Evolutionary conservation across 2,113 vertebrate genomes (phyloP), one percentile per base, ranked within the genome.

Genomic region (Choloepus hoffmanni): DNA sequence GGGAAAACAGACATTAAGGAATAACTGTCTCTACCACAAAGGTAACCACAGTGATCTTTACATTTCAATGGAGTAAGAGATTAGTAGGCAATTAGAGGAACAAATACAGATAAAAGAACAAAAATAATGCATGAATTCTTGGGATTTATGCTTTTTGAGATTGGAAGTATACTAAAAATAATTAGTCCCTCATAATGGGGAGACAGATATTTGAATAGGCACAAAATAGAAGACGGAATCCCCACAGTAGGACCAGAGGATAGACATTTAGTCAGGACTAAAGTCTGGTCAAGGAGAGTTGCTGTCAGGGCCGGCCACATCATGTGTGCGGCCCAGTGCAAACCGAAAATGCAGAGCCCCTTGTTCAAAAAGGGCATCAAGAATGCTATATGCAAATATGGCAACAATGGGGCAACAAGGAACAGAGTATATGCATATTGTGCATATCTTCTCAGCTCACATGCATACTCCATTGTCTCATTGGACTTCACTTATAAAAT

Each of bases 1-100:
- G 33, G 36, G 36, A 73, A 95, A 85, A 82, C 60, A 82, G n/a
- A 58, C 58, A 70, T 48, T 93, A n/a, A n/a, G n/a, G n/a, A n/a
- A n/a, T n/a, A n/a, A n/a, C n/a, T n/a, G n/a, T n/a, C n/a, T n/a
- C n/a, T n/a, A n/a, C n/a, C n/a, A n/a, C n/a, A n/a, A n/a, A n/a
- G n/a, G n/a, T n/a, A n/a, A n/a, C n/a, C n/a, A n/a, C n/a, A n/a
- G n/a, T n/a, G n/a, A n/a, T n/a, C n/a, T n/a, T n/a, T n/a, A n/a
- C n/a, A n/a, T n/a, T n/a, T n/a, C n/a, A 74, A 53, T 74, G 33
- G 33, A 73, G 16, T 33, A 76, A 55, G 18, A 76, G 50, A 86
- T 76, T 62, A 24, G 55, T 83, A 63, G 67, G 74, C n/a, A n/a
- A n/a, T n/a, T n/a, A 76, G 33, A 53, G 18, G 43, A 7, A 82